Base-by-base conservation (phyloP, 2,113 vertebrate species). In the Microcebus tavaratra region DNA sequence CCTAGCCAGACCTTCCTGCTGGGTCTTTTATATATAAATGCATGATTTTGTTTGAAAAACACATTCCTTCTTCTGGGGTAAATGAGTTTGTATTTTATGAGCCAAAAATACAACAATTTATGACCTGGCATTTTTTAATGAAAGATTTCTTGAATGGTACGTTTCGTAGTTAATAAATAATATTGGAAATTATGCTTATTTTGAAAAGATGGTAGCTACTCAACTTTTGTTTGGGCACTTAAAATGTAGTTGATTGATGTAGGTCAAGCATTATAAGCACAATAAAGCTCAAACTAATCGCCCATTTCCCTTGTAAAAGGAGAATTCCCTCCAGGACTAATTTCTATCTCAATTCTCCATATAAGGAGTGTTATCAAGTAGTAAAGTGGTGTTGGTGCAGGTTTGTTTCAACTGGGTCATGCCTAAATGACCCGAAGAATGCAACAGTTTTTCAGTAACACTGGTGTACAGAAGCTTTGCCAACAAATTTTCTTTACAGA, bases 11-110 rank as follows among this genome's bases (percentile, higher is more conserved):
- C 13, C 11, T 45, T 72, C 59, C 67, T 93, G 27, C 8, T 76
- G 23, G 27, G 39, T n/a, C 63, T 96, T 59, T 55, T 84, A 70
- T 6, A 45, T 17, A 67, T 0, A 5, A 5, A 34, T 50, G 12
- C 39, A 70, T 81, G 5, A 81, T 94, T 96, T 92, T 91, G 36
- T 91, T 94, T 61, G 8, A 80, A 91, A 95, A 97, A 34, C 9
- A 57, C 20, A 73, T 88, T 81, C 95, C 72, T 89, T 55, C 34
- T 79, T 42, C 57, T 84, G 11, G 27, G 59, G 3, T 48, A 82
- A 48, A 42, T 73, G 17, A 57, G 17, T 80, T 92, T 84, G 57
- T 85, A 78, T 6, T 68, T 85, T 85, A 48, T 42, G 36, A 94
- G 20, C 13, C 45, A 90, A 11, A 96, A 97, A 91, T 55, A 72